Base-by-base conservation (phyloP, 2,113 vertebrate species). In the Calidris pugnax region DNA sequence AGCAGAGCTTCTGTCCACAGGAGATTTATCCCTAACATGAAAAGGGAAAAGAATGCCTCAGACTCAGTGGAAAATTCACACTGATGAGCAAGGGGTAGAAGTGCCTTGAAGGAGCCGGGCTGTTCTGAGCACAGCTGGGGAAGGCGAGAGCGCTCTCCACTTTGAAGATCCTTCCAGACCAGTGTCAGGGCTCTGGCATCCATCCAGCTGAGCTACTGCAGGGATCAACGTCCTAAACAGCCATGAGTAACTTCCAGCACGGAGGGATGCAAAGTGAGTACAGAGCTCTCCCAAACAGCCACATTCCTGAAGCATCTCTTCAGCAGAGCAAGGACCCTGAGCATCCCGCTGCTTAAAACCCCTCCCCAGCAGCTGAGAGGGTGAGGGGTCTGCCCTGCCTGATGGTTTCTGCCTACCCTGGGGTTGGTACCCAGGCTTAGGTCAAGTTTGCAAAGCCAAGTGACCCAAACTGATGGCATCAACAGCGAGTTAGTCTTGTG, bases 101-200 rank as follows among this genome's bases (percentile, higher is more conserved):
- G 48, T 12, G 4, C 1, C 6, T 53, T 62, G 62, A 79, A 79
- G 0, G 2, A 48, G 30, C 21, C 10, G 0, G 6, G 20, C 27
- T 68, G 30, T 5, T 79, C 35, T 27, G 27, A 50, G 60, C 48
- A 53, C 67, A 76, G 2, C 60, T 73, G 53, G 22, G 30, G 51
- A 82, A 85, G 78, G 56, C 64, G 39, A 28, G 37, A 39, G 10
- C 3, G 1, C 22, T 87, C 22, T 87, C n/a, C 50, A 17, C 59
- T 56, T 68, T 20, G 87, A 60, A 66, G 57, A 56, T 33, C 20
- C 57, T 83, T 79, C 71, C 89, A 85, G 43, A 35, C 2, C 48
- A 60, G 35, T 16, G 66, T 17, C 80, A 85, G 84, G 56, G 33
- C 53, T 57, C 60, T 91, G 77, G 51, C 21, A 27, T 15, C 20